Evolutionary conservation across 23 tunicate genomes (phyloP).

Genomic region (Corella eumyota): DNA sequence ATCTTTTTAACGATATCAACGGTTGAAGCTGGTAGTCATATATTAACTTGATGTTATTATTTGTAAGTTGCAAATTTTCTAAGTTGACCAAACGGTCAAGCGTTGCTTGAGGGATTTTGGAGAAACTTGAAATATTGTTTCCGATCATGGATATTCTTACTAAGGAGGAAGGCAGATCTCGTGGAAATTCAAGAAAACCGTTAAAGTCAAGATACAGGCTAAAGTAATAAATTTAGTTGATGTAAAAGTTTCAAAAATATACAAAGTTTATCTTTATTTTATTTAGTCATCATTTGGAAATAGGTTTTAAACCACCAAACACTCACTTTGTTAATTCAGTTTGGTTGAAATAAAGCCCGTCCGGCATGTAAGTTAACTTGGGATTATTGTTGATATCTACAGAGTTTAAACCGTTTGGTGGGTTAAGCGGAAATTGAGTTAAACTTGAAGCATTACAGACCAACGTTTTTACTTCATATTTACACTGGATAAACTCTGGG

Average conservation of each 20-base stretch:
- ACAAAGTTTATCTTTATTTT: no score
- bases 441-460: background rate
- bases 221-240: no score
- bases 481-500: background rate
- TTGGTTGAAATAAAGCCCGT: background rate
- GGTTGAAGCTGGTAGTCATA: background rate
- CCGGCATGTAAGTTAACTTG: background rate
- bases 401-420: background rate
- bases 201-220: background rate
- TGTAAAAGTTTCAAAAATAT: no score
- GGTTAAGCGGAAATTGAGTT: background rate
- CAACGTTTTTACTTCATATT: background rate
- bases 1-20: background rate
- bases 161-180: background rate
- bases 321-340: background rate
- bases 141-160: background rate
- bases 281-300: no score
- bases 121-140: background rate
- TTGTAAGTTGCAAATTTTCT: background rate
- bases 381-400: background rate
- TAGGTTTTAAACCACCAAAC: no score
- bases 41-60: background rate
- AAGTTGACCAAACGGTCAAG: background rate
- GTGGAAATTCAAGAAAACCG: background rate
- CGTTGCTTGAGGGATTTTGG: background rate